A percentile compares a stretch with the other conserved stretches of the same genome.
phyloP scores from a whole-genome alignment of 2,113 vertebrate species.

The Nicator chloris region DNA sequence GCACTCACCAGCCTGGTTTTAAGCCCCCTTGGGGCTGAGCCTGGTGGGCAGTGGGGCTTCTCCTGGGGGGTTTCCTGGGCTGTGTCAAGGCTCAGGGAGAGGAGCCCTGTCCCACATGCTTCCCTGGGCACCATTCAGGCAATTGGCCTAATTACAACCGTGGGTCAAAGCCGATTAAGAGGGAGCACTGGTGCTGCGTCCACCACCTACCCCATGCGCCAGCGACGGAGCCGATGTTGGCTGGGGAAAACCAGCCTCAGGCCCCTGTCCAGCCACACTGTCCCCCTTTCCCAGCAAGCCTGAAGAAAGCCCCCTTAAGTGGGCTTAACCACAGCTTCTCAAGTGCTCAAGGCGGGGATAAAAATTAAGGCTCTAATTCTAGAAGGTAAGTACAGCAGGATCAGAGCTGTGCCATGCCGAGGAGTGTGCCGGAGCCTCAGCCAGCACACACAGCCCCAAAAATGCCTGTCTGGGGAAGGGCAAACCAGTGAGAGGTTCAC shows the following conservation, averaged over 20 bases:
- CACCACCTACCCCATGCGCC: neutral
- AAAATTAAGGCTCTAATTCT: slow-evolving; percentile 68
- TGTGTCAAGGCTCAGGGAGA: neutral
- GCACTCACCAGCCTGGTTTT: accelerated
- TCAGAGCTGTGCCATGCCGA: neutral
- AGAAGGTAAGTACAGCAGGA: slow-evolving; percentile 66
- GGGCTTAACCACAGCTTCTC: slow-evolving; percentile 61
- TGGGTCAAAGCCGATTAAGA: slow-evolving; percentile 47
- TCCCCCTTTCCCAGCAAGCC: neutral
- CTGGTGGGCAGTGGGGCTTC: accelerated
- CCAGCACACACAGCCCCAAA: neutral
- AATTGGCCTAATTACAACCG: slow-evolving; percentile 37
- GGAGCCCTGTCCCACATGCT: neutral
- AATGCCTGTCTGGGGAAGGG: neutral
- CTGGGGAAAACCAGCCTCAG: slow-evolving; percentile 21
- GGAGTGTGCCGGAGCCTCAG: accelerated
- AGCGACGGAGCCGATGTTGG: accelerated
- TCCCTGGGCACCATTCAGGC: neutral
- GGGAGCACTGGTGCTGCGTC: neutral
- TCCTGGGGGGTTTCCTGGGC: neutral
- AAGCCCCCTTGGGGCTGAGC: neutral
- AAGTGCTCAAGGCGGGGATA: slow-evolving; percentile 44
- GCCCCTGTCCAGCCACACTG: neutral
- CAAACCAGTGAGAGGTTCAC: accelerated
- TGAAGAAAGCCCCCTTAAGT: slow-evolving; percentile 44